Evolutionary conservation across 2,888 invertebrate genomes (phyloP), one percentile per base, ranked within the genome.

Genomic region (Conomelus anceps): DNA sequence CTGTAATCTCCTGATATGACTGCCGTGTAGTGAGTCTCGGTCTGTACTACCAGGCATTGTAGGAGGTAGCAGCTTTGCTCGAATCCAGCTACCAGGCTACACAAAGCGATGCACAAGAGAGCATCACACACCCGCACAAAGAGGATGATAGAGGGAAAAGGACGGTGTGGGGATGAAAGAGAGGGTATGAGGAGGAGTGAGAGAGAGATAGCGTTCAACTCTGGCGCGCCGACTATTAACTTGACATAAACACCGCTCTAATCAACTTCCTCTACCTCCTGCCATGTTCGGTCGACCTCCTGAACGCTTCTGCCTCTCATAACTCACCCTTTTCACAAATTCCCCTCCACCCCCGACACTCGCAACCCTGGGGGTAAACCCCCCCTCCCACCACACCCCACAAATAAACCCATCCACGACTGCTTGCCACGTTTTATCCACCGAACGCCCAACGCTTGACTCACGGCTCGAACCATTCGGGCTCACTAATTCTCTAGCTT

Each of bases 241-340:
- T 85, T 26, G 85, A 84, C 88, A 89, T 87, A 88, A 87, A 88
- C 89, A 22, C 87, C 22, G 88, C 88, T 89, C 88, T 89, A 88
- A 87, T 90, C 88, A 88, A 26, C 89, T 87, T 87, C 89, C 90
- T 89, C 90, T 88, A 89, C 89, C 89, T 41, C 89, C 63, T 63
- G 63, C 63, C n/a, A 34, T 34, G 34, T 17, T 13, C n/a, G 63
- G 63, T 63, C 63, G 63, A 63, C 63, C 63, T 63, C 63, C 63
- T 63, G 63, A 63, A 63, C 63, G 63, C 63, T 63, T 63, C 63
- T 34, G 34, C 4, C 34, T 34, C 34, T 34, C 63, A 63, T 63
- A 63, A 63, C 63, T 63, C 63, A 63, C 63, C 63, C 63, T n/a
- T n/a, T 63, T n/a, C 63, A n/a, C n/a, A 7, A 34, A 63, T 63